Evolutionary conservation across 2,888 invertebrate species (phyloP), one percentile per base, ranked within the genome.

Genomic region (Metacarcinus magister): DNA sequence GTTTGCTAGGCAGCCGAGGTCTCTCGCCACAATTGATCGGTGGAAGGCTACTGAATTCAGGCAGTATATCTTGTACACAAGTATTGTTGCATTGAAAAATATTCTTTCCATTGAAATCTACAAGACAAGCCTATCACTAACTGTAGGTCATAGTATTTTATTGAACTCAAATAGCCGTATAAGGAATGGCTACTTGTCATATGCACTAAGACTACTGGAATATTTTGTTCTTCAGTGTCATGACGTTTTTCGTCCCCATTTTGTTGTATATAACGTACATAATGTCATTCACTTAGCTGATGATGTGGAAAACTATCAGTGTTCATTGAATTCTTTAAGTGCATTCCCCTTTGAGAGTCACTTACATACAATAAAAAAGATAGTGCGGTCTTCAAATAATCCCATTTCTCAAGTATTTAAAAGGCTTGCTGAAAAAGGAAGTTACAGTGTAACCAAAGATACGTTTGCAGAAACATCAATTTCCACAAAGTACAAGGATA

Each of bases 11-110:
- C 82, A 82, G 28, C 82, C 82, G 28, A 82, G 82, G 13, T 82
- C 82, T n/a, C 28, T 82, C 5, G 28, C 82, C 28, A 10, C 13
- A 28, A 82, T 28, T 82, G 82, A n/a, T 82, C 82, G 19, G 28
- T 82, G 82, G 82, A 82, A 82, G 28, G 82, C 82, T 82, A 82
- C 82, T 82, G 82, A 28, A 28, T 82, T 82, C 82, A 82, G 82
- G 82, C 82, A 82, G 13, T 82, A 28, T 13, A 28, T 82, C n/a
- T 82, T 28, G 82, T 82, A 82, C 13, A 75, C 75, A 75, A 75
- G 28, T 75, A 67, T 67, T 23, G 28, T 75, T 75, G 28, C 75
- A n/a, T 28, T 82, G 82, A 82, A 28, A 82, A 28, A 28, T 82
- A 28, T 82, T 82, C 28, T 82, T 82, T 82, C 82, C 7, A 8